Evolutionary conservation across 1,140 invertebrate species (phyloP), one percentile per base, ranked within the genome.

Genomic region (Megathymus violae): DNA sequence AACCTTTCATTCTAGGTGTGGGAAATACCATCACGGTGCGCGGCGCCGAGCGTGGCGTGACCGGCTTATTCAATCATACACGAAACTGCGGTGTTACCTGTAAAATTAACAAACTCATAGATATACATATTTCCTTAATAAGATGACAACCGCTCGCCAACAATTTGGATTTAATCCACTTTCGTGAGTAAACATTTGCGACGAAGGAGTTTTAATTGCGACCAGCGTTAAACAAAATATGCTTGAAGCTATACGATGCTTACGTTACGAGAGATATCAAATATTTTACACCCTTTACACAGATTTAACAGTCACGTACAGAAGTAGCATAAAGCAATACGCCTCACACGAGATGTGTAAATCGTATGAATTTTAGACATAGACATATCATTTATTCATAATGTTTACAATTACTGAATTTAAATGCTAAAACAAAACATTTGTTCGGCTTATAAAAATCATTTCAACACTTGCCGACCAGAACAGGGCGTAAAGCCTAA

Each of bases 11-110:
- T 5, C 27, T 31, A 31, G 27, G 27, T 31, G 27, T 31, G 27
- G 74, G 76, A 72, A 82, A 66, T 76, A 67, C 74, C 76, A 71
- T 47, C 25, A n/a, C n/a, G n/a, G n/a, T n/a, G n/a, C n/a, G 36
- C 62, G 71, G 69, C 70, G 69, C 74, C 76, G 48, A 9, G 16
- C 48, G 54, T 77, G 41, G 70, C 79, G 76, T 81, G 79, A 77
- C 71, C 67, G 58, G 52, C 66, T 61, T 78, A 76, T 67, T 72
- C 66, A 48, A 62, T 51, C 64, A 68, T 67, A 75, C 78, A 74
- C 74, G 74, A 66, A 75, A 77, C 58, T 71, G 69, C 67, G 66
- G 59, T 74, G 75, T 73, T 62, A 62, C 51, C 64, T 66, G 70
- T 72, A 67, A 76, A 76, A 76, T 74, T 80, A 59, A 48, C 46